Base-by-base conservation (phyloP, 92 coral and sea anemone genomes). In the Zoanthus solanderi region DNA sequence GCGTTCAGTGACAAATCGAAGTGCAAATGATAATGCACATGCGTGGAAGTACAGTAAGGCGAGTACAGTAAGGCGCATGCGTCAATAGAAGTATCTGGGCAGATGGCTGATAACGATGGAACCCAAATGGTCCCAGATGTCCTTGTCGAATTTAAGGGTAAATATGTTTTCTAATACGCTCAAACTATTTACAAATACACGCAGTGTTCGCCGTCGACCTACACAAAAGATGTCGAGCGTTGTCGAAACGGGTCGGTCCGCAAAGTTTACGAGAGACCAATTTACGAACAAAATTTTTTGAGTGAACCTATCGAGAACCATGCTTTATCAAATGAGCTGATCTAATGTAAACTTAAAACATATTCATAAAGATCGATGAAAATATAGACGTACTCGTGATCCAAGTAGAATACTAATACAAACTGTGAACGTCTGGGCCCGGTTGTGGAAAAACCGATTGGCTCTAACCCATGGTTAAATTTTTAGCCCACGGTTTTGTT, bases 211-310 rank as follows among this genome's bases (percentile, higher is more conserved):
- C 8, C 52, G 52, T 4, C 8, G 52, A 8, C 52, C 52, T 47
- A n/a, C 28, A 60, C 68, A 13, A 23, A 23, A 23, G 23, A 23
- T 23, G 23, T 23, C 23, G 23, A 23, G 23, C 23, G n/a, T 13
- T n/a, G 12, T 15, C 15, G 12, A 60, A 60, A 60, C 23, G 23
- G 23, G 23, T 23, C 23, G 23, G 23, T 23, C 23, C 23, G 68
- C 68, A 15, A 13, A 60, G 68, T 60, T 60, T 60, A 60, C 68
- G 68, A 60, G 68, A 60, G 68, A 60, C 15, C 68, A 60, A 60
- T 60, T 60, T 60, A 60, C 68, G 68, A 60, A 11, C 68, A n/a
- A 60, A 60, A 13, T 13, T 60, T 60, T 60, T 60, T 60, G 68
- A 60, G 68, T 60, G 68, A 60, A 60, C 68, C 68, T 60, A 47